Conservation (phyloP, 2,797 vertebrate species). For the Anas bernieri region DNA sequence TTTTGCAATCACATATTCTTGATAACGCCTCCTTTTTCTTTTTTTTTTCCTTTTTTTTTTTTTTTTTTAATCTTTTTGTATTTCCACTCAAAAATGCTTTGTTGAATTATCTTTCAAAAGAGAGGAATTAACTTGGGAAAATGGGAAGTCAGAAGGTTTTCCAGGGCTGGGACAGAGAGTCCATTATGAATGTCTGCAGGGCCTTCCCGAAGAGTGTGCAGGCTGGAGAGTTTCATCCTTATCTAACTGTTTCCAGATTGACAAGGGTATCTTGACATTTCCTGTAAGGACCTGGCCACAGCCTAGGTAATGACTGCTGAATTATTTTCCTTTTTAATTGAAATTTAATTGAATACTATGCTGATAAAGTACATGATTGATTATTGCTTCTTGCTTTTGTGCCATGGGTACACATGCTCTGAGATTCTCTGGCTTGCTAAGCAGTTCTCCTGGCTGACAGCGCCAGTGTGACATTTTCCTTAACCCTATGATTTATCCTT, state of each 20-base stretch:
- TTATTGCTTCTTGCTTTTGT: constrained; percentile 30
- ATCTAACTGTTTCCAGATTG: constrained; percentile 1
- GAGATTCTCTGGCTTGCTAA: background rate
- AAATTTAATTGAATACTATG: constrained; percentile 58
- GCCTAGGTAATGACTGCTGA: constrained; percentile 25
- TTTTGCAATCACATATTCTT: background rate
- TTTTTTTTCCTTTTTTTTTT: background rate
- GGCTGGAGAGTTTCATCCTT: constrained; percentile 2
- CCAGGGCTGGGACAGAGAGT: background rate
- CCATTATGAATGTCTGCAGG: background rate
- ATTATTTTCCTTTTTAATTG: constrained; percentile 61
- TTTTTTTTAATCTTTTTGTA: background rate
- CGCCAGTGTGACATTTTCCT: background rate
- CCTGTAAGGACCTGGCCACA: background rate
- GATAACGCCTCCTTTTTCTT: background rate
- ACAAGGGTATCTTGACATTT: constrained; percentile 33
- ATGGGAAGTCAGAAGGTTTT: background rate
- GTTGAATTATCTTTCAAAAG: background rate
- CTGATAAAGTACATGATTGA: constrained; percentile 37
- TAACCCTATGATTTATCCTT: background rate
- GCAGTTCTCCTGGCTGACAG: background rate
- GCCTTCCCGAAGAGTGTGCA: background rate
- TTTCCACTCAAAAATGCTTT: background rate
- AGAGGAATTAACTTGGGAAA: background rate
- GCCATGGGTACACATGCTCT: background rate